These are phyloP conservation scores for Orcinus orca DNA, from an alignment of 2,113 vertebrate genomes.

Conservation along the genomic window DNA sequence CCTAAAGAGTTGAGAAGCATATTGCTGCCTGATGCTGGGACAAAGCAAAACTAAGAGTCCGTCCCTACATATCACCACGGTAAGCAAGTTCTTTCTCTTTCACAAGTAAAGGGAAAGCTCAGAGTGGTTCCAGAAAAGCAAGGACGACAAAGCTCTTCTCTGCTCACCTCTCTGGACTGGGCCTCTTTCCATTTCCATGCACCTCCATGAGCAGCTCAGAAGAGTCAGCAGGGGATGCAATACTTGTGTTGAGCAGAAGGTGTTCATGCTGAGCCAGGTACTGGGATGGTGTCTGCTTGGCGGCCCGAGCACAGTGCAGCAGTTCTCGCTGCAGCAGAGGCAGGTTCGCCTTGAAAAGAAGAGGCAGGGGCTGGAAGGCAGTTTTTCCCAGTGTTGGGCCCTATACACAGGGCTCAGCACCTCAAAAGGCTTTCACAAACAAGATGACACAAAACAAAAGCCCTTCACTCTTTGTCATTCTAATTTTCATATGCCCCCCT, in stretches of 20 bases:
- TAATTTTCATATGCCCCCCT: neutral
- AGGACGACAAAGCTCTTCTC: neutral
- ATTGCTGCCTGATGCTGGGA: neutral
- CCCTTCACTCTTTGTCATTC: neutral
- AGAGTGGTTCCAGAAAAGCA: neutral
- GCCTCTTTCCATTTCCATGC: conserved; percentile 90
- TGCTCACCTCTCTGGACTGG: conserved; percentile 92
- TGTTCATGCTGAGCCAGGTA: conserved; percentile 98
- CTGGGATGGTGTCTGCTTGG: conserved; percentile 98
- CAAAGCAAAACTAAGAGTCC: conserved; percentile 15
- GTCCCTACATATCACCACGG: neutral
- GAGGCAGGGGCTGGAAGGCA: neutral
- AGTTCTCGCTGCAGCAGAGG: conserved; percentile 97
- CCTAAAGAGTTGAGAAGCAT: neutral
- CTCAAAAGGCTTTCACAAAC: conserved; percentile 1
- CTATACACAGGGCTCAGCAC: neutral
- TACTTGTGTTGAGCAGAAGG: conserved; percentile 94
- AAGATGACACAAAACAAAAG: neutral
- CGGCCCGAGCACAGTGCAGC: conserved; percentile 95
- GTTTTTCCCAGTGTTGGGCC: neutral
- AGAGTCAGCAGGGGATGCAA: conserved; percentile 92
- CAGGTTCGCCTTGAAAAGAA: conserved; percentile 91
- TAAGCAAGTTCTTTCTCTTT: conserved; percentile 16
- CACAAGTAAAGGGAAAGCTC: neutral
- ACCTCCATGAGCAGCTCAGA: conserved; percentile 95